Evolutionary conservation across 2,113 vertebrate species (phyloP).

Genomic region (Myrmecophaga tridactyla): DNA sequence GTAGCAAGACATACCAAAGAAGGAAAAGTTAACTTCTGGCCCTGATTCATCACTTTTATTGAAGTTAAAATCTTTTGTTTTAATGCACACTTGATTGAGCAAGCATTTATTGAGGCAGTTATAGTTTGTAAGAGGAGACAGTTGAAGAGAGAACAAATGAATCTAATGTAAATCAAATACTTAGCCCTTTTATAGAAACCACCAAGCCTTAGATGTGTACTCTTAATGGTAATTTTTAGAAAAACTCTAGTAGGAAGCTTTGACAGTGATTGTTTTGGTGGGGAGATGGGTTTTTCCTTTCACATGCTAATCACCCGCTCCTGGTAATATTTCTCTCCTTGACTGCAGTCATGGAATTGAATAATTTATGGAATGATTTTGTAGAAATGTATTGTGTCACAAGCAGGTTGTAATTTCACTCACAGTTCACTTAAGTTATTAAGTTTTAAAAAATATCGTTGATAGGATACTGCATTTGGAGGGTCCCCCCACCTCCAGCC

Average conservation of each 20-base stretch:
- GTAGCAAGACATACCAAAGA: slow-evolving; percentile 38
- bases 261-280: slow-evolving; percentile 87
- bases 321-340: slow-evolving; percentile 85
- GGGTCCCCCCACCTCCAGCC: slow-evolving; percentile 53
- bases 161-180: slow-evolving; percentile 88
- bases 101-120: slow-evolving; percentile 84
- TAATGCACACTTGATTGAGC: slow-evolving; percentile 86
- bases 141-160: slow-evolving; percentile 88
- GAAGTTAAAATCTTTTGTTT: slow-evolving; percentile 87
- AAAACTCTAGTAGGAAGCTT: slow-evolving; percentile 84
- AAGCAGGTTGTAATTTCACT: slow-evolving; percentile 92
- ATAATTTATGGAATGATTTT: slow-evolving; percentile 92
- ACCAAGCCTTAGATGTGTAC: slow-evolving; percentile 86
- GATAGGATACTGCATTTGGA: slow-evolving; percentile 83
- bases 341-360: slow-evolving; percentile 87
- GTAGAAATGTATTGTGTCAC: slow-evolving; percentile 91
- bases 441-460: slow-evolving; percentile 84
- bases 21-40: slow-evolving; percentile 75
- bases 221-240: slow-evolving; percentile 87
- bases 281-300: slow-evolving; percentile 87
- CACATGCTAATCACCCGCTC: slow-evolving; percentile 90
- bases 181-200: slow-evolving; percentile 86
- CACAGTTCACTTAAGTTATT: slow-evolving; percentile 92
- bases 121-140: slow-evolving; percentile 82
- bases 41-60: slow-evolving; percentile 87